Evolutionary conservation across 2,888 invertebrate species (phyloP).

Genomic region (Rotaria socialis): DNA sequence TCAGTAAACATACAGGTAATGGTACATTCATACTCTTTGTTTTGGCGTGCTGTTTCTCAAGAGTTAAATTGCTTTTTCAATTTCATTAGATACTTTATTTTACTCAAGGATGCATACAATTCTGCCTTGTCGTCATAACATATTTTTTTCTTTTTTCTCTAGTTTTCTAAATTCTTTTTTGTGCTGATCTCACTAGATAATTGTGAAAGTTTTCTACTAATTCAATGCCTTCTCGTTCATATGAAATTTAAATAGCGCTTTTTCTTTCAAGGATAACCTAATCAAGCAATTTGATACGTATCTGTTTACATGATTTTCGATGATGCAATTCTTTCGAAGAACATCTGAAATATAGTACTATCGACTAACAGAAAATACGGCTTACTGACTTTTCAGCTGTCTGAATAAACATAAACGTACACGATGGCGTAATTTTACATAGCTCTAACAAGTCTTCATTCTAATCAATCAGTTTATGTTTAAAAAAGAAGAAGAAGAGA

Average conservation of each 20-base stretch:
- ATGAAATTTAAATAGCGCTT: neutral
- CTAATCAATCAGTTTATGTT: conserved; percentile 11
- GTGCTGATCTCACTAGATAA: neutral
- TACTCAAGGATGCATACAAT: neutral
- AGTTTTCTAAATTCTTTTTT: neutral
- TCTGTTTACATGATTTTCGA: neutral
- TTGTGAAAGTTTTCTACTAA: neutral
- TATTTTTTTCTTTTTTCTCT: neutral
- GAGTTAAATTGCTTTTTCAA: conserved; percentile 6
- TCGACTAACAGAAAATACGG: neutral
- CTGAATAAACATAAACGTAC: neutral
- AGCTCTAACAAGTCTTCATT: neutral
- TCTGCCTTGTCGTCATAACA: neutral
- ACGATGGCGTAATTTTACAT: neutral
- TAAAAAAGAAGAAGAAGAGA: neutral
- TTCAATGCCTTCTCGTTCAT: neutral
- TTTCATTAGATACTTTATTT: neutral
- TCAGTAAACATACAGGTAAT: neutral
- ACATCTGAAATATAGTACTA: too few relatives aligned
- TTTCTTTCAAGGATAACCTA: neutral
- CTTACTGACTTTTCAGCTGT: neutral
- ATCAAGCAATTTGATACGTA: conserved; percentile 10
- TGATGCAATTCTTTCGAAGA: neutral
- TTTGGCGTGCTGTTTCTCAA: neutral
- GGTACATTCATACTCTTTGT: neutral